Conservation (phyloP, 2,797 vertebrate genomes). For the Oophaga sylvatica region DNA sequence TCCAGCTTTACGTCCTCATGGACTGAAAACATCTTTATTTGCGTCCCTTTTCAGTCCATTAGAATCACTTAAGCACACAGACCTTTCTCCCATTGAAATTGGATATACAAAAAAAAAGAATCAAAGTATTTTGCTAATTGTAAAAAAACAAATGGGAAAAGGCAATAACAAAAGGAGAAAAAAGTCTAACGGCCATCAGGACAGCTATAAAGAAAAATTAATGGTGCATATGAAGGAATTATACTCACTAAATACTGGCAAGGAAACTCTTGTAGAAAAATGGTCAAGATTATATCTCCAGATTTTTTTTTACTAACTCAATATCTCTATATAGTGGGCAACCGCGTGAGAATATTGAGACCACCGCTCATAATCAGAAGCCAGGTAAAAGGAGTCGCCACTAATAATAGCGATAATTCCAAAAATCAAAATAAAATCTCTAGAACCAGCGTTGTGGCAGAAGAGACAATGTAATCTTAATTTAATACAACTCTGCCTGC, state of each 20-base stretch:
- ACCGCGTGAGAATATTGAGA: conserved; percentile 47
- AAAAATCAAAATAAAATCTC: neutral
- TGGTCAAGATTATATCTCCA: conserved; percentile 57
- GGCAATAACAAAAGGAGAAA: conserved; percentile 69
- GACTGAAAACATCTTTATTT: conserved; percentile 17
- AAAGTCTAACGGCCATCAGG: conserved; percentile 79
- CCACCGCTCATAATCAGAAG: neutral
- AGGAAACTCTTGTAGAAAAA: conserved; percentile 74
- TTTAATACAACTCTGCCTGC: neutral
- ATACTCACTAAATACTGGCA: conserved; percentile 77
- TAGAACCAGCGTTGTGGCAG: neutral
- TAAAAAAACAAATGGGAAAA: conserved; percentile 75
- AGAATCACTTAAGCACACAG: conserved; percentile 65
- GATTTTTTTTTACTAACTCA: conserved; percentile 50
- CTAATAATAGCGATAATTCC: neutral
- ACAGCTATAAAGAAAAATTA: conserved; percentile 80
- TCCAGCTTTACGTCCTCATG: conserved; percentile 2
- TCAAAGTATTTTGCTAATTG: conserved; percentile 73
- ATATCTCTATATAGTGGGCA: conserved; percentile 66
- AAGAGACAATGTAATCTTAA: neutral
- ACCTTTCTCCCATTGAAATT: conserved; percentile 67
- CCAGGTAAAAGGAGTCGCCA: neutral
- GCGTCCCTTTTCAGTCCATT: conserved; percentile 19
- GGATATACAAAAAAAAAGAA: conserved; percentile 11
- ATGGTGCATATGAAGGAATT: conserved; percentile 79